Evolutionary conservation across 2,888 invertebrate genomes (phyloP).

Genomic region (Sinotaia quadrata): DNA sequence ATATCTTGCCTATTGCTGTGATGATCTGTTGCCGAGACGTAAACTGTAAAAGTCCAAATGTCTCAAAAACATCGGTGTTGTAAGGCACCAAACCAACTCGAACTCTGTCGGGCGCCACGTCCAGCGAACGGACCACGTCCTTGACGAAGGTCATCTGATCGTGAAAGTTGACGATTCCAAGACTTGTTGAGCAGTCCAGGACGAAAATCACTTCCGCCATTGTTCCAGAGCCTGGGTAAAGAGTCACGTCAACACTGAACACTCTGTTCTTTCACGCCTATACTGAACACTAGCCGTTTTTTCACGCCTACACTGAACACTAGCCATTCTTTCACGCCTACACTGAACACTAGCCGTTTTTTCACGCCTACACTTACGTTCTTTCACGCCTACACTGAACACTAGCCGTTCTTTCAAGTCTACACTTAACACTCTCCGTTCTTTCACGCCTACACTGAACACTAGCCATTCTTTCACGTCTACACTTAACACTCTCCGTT

Average conservation of each 20-base stretch:
- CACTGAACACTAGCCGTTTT: too few relatives aligned
- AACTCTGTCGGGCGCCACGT: constrained; percentile 49
- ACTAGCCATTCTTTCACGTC: too few relatives aligned
- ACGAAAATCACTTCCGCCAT: constrained; percentile 55
- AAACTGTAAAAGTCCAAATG: constrained; percentile 46
- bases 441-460: too few relatives aligned
- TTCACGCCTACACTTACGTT: too few relatives aligned
- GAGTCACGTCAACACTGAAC: too few relatives aligned
- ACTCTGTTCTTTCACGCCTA: too few relatives aligned
- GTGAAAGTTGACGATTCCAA: constrained; percentile 46
- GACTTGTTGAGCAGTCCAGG: constrained; percentile 53
- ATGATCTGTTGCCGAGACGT: constrained; percentile 40
- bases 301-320: too few relatives aligned
- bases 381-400: too few relatives aligned
- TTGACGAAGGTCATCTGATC: constrained; percentile 51
- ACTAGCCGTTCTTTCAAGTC: too few relatives aligned
- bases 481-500: too few relatives aligned
- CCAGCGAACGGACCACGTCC: constrained; percentile 45
- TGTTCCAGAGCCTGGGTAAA: constrained; percentile 48
- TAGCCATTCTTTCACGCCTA: too few relatives aligned
- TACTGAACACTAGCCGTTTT: not conserved
- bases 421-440: too few relatives aligned
- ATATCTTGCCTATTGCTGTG: constrained; percentile 46
- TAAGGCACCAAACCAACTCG: constrained; percentile 53
- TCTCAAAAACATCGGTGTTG: constrained; percentile 48